Base-by-base conservation (phyloP, 2,888 invertebrate species). In the Theretra japonica region DNA sequence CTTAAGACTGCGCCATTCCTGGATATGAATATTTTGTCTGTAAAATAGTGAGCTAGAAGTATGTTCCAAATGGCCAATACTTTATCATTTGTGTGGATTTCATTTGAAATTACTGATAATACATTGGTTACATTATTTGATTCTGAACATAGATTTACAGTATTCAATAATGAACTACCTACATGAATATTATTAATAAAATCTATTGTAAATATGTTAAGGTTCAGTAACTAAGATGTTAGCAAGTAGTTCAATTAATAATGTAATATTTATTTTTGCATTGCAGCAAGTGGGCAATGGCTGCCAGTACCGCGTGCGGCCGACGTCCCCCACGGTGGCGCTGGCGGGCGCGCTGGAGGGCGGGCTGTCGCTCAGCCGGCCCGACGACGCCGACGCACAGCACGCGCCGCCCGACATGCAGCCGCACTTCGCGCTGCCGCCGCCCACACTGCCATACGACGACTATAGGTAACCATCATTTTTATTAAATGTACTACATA, bases 241-340 rank as follows among this genome's bases (percentile, higher is more conserved):
- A 8, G 1, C 1, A 11, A 11, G 1, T 19, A 19, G 50, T n/a
- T 19, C 17, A 53, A 19, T 19, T 19, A 19, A 50, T 19, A 50
- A 4, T 4, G 48, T 25, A 11, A 21, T 21, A 65, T 65, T 11
- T 48, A 4, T 41, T 48, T 21, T 15, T 4, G 6, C 23, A 58
- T 23, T 41, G 33, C 73, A 76, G 76, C 81, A 89, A 82, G 81
- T 78, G 41, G 82, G 77, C 75, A 84, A 75, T 72, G 86, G 84
- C 5, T 90, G 90, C 76, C 89, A 89, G 80, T 91, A 87, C 85
- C 88, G 92, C 30, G 84, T 86, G 73, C 86, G 90, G 58, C 85
- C 87, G 33, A 79, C 87, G 53, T 87, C 90, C 41, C 90, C 90
- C 7, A 75, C 84, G 33, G 83, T 80, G 30, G 80, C 82, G 76